Evolutionary conservation across 2,113 vertebrate genomes (phyloP).

Genomic region (Megaptera novaeangliae): DNA sequence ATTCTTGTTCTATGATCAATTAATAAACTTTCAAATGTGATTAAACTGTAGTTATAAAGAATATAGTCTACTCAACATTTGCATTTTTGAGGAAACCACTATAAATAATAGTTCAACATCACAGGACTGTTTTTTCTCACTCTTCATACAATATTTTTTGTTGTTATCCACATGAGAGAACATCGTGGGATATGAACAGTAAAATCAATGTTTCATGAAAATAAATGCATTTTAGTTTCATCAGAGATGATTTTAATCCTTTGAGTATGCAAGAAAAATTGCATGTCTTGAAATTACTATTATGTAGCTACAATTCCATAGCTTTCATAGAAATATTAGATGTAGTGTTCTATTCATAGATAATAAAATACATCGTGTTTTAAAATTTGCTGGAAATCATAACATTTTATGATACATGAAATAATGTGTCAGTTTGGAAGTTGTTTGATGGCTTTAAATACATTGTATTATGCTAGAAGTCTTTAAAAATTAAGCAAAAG

Average conservation of each 20-base stretch:
- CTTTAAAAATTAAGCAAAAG: conserved; percentile 1
- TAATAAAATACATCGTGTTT: not conserved
- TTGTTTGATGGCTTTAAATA: not conserved
- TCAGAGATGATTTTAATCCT: not conserved
- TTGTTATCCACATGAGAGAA: not conserved
- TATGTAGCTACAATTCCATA: not conserved
- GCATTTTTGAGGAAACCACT: not conserved
- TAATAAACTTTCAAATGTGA: not conserved
- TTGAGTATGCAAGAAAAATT: not conserved
- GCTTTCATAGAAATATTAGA: not conserved
- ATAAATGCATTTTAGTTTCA: conserved; percentile 21
- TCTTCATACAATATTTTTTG: not conserved
- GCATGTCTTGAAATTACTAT: not conserved
- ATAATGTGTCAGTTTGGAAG: not conserved
- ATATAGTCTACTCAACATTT: not conserved
- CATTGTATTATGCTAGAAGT: not conserved
- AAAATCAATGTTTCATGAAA: conserved; percentile 23
- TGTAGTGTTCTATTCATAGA: conserved; percentile 18
- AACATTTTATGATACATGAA: not conserved
- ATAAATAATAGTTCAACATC: not conserved
- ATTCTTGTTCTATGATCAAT: not conserved
- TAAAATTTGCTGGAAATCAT: not conserved
- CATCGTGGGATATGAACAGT: not conserved
- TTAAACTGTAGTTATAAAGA: not conserved
- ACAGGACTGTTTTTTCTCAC: not conserved